Evolutionary conservation across 2,797 vertebrate species (phyloP).

Genomic region (Malurus leucopterus): DNA sequence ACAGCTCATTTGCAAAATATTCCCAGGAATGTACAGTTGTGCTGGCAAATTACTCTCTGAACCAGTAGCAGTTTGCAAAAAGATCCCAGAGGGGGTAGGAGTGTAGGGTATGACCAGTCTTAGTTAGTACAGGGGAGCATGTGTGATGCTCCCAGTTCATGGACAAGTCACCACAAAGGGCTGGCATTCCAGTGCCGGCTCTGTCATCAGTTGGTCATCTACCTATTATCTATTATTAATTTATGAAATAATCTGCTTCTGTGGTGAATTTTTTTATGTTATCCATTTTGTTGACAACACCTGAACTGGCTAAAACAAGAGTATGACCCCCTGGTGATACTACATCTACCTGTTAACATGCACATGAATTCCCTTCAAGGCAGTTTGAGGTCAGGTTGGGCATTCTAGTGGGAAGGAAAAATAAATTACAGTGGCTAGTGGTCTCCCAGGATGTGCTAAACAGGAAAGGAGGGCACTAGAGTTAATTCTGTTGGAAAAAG

Average conservation of each 20-base stretch:
- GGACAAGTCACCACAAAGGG: neutral
- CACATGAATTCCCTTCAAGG: neutral
- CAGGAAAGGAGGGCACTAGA: neutral
- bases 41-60: neutral
- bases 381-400: neutral
- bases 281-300: neutral
- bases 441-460: rapidly evolving
- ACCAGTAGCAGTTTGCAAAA: neutral
- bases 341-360: neutral
- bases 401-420: neutral
- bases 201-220: neutral
- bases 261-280: neutral
- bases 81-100: neutral
- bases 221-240: neutral
- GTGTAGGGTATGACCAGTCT: neutral
- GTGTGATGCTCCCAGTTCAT: neutral
- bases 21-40: slow-evolving; percentile 14
- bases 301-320: neutral
- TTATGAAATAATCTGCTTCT: neutral
- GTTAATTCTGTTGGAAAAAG: neutral
- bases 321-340: rapidly evolving
- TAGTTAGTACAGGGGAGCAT: rapidly evolving
- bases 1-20: neutral
- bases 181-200: neutral
- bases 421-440: neutral